phyloP scores from a whole-genome alignment of 2,888 invertebrate species.

The Cistogaster globosa region DNA sequence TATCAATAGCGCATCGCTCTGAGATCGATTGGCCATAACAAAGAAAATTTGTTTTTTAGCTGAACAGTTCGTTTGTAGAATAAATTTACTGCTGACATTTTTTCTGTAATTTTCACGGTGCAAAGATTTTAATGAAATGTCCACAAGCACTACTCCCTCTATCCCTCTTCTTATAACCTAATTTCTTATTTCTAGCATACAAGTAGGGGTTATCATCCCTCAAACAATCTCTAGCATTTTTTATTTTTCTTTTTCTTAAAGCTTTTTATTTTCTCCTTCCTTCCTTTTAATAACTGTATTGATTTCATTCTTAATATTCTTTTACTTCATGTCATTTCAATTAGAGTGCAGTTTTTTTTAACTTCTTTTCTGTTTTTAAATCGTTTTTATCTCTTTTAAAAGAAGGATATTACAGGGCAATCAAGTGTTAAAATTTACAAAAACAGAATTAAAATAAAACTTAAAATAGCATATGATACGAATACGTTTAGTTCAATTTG shows the following conservation, averaged over 20 bases:
- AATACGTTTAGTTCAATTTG: not conserved
- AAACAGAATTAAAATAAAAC: not conserved
- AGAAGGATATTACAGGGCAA: conserved; percentile 52
- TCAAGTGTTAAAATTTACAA: conserved; percentile 57
- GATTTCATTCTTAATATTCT: conserved; percentile 62
- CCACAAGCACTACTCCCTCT: no score
- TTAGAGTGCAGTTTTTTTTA: conserved; percentile 56
- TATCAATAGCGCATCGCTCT: no score
- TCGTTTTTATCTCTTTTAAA: conserved; percentile 24
- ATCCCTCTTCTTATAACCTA: no score
- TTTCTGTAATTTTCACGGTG: no score
- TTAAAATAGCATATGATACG: conserved; percentile 8
- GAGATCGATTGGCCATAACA: no score
- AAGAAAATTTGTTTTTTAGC: no score
- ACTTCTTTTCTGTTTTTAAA: conserved; percentile 32
- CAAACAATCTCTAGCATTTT: no score
- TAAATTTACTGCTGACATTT: no score
- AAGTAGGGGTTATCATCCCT: no score
- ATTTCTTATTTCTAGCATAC: no score
- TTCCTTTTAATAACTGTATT: conserved; percentile 44
- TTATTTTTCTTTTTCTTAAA: not conserved
- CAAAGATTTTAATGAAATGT: no score
- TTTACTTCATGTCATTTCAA: conserved; percentile 60
- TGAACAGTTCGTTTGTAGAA: no score
- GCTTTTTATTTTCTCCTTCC: not conserved